Evolutionary conservation across 2,797 vertebrate genomes (phyloP), one percentile per base, ranked within the genome.

Genomic region (Loriculus beryllinus): DNA sequence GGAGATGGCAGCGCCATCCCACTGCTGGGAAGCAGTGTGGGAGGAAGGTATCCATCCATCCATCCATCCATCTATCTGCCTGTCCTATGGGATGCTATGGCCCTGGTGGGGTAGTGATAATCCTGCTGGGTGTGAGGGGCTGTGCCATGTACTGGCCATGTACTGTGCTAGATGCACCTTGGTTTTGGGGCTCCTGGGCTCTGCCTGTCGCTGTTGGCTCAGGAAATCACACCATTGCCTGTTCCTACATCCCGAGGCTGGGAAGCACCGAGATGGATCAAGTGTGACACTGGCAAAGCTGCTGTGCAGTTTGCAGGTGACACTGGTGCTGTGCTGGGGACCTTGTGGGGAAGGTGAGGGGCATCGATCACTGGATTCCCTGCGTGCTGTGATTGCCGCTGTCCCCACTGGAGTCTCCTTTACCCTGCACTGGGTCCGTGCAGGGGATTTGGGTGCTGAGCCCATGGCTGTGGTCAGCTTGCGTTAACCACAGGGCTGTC

Each of bases 301-400:
- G 75, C 82, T 15, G 82, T 6, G 62, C 37, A 7, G 16, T 33
- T 69, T 0, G 2, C 69, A 13, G 77, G 91, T 83, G 92, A 59
- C 77, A 62, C 79, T 6, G 0, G 59, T 5, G 74, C 48, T 0
- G 2, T 3, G 13, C 47, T 40, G 68, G 80, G 54, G 40, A 28
- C 64, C 0, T 4, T 1, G 11, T 33, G 3, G 47, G 45, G 70
- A 65, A 47, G 65, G 21, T 28, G 11, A 47, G 42, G 52, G 35
- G 1, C 25, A 6, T 7, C 0, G 0, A 11, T 16, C 0, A 43
- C 25, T 9, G 6, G 22, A 57, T 35, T 51, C 37, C n/a, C 20
- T 18, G 26, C 5, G 4, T 35, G 39, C 40, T 52, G 37, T 45
- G 14, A 2, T 26, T 7, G 21, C 64, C 2, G 15, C 1, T 14